Conservation (phyloP, 1,140 invertebrate species). For the Rhynchophorus ferrugineus region DNA sequence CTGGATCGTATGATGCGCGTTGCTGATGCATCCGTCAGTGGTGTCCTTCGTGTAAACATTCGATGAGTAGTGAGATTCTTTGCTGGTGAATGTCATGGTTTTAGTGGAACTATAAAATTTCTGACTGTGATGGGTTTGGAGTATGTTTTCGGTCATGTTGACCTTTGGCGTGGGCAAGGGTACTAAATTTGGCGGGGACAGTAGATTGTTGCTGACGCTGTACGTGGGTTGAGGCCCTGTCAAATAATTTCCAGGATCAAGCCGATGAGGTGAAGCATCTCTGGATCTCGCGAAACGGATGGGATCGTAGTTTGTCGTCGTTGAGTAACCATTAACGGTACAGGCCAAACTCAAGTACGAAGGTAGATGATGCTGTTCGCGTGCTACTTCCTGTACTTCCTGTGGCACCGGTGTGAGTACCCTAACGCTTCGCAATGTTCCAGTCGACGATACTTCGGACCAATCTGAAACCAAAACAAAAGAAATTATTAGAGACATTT, state of each 20-base stretch:
- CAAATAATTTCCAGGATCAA: slow-evolving; percentile 29
- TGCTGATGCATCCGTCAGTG: slow-evolving; percentile 31
- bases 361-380: slow-evolving; percentile 46
- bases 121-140: slow-evolving; percentile 25
- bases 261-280: slow-evolving; percentile 60
- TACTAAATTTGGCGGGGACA: slow-evolving; percentile 38
- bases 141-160: slow-evolving; percentile 31
- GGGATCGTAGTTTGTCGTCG: slow-evolving; percentile 74
- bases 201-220: slow-evolving; percentile 30
- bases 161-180: slow-evolving; percentile 30
- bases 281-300: slow-evolving; percentile 55
- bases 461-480: slow-evolving; percentile 33
- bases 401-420: slow-evolving; percentile 23
- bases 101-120: slow-evolving; percentile 24
- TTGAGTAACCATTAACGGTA: slow-evolving; percentile 83
- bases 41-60: slow-evolving; percentile 27
- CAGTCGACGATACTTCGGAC: slow-evolving; percentile 35
- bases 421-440: slow-evolving; percentile 34
- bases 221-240: slow-evolving; percentile 17
- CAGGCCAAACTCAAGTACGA: slow-evolving; percentile 83
- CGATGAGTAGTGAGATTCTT: slow-evolving; percentile 20
- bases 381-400: slow-evolving; percentile 11
- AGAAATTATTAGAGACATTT: slow-evolving; percentile 5
- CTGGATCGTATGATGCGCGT: slow-evolving; percentile 19
- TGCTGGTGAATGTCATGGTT: slow-evolving; percentile 26